Evolutionary conservation across 2,113 vertebrate species (phyloP), one percentile per base, ranked within the genome.

Genomic region (Peromyscus polionotus): DNA sequence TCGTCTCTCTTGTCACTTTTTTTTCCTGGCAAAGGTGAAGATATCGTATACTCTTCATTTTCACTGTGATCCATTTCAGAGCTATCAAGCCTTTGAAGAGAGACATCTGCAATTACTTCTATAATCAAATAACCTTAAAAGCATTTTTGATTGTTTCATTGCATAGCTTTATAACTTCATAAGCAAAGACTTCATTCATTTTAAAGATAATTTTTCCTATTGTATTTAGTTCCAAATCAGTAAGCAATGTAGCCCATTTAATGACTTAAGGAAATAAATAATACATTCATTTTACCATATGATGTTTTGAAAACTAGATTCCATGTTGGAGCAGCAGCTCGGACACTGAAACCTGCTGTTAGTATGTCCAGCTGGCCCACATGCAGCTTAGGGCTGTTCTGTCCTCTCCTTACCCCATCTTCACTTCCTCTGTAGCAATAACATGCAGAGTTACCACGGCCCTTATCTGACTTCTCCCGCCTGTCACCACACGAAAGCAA

Each of bases 1-100:
- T 99, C 99, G 73, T 99, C 99, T 96, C 99, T 99, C 98, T 99
- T 99, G 98, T 99, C 99, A 97, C 98, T 98, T 97, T 99, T 99
- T 91, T 99, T 99, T 48, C 98, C 98, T 68, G 99, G 98, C 96
- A 99, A 98, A n/a, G 99, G 99, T 4, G 99, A 99, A 96, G 98
- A 8, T 97, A 99, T 98, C 63, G 99, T 99, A 94, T 99, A 99
- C 97, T 99, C 99, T 98, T 99, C 99, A 96, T 99, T 99, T 98
- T 99, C 99, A 98, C 99, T 99, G 95, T 99, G 99, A 98, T 99
- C 99, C 98, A 99, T 98, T 98, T 99, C 99, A 97, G 98, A 98
- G 98, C 99, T 99, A 98, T 99, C 99, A 73, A 99, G 99, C 93
- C 99, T 99, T 98, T 86, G 91, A 98, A 95, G 3, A 98, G 0